Percentiles rank a stretch among this genome's conserved stretches.
phyloP scores from a whole-genome alignment of 2,113 vertebrate genomes.

The Petroica traversi region DNA sequence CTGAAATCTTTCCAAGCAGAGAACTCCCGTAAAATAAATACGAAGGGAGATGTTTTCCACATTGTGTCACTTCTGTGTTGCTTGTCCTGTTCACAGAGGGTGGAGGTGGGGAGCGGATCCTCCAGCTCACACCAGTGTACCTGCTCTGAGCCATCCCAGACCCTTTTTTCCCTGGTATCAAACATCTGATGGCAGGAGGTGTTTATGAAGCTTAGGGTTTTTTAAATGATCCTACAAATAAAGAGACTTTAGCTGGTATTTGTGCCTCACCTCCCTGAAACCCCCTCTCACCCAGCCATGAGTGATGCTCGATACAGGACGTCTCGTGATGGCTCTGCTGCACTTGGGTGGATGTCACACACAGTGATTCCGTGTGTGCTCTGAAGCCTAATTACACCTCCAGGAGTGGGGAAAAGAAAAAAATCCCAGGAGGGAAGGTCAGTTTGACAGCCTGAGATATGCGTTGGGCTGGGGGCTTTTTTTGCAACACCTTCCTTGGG shows the following conservation, averaged over 20 bases:
- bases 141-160: background rate
- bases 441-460: background rate
- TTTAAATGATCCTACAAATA: background rate
- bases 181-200: background rate
- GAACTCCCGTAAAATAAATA: background rate
- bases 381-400: slow-evolving; percentile 29
- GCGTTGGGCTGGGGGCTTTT: background rate
- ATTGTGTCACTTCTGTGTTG: background rate
- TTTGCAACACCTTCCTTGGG: background rate
- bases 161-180: background rate
- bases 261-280: background rate
- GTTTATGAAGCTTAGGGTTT: background rate
- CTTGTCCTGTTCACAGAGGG: fast-evolving
- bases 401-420: background rate
- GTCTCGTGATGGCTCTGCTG: fast-evolving
- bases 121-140: background rate
- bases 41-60: background rate
- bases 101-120: fast-evolving
- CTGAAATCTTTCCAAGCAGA: background rate
- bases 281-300: background rate
- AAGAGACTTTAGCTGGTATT: background rate
- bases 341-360: background rate
- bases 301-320: background rate
- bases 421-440: background rate
- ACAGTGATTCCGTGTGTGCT: fast-evolving